phyloP scores from a whole-genome alignment of 2,113 vertebrate genomes.

The Poecile atricapillus region DNA sequence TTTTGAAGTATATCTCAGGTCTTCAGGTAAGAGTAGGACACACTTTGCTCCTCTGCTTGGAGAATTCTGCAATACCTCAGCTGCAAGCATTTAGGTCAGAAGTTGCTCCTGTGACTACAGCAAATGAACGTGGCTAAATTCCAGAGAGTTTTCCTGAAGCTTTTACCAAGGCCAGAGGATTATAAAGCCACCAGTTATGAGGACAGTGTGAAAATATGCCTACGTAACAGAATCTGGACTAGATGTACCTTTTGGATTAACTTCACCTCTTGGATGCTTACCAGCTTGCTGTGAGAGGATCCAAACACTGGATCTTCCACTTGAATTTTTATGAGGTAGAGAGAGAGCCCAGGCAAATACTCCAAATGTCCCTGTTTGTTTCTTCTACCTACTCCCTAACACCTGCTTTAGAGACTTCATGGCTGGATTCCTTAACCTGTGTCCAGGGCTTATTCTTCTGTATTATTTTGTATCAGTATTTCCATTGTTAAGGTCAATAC shows the following conservation, averaged over 20 bases:
- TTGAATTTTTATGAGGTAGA: not conserved
- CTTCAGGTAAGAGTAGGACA: not conserved
- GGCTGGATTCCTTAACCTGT: not conserved
- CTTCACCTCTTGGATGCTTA: constrained; percentile 15
- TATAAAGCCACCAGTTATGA: not conserved
- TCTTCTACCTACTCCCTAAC: not conserved
- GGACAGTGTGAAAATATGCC: not conserved
- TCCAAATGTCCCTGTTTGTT: not conserved
- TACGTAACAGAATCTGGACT: not conserved
- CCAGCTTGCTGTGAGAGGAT: not conserved
- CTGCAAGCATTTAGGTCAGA: not conserved
- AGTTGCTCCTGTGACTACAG: not conserved
- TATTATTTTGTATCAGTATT: not conserved
- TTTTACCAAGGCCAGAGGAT: constrained; percentile 7
- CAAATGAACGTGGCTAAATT: not conserved
- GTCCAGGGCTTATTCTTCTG: not conserved
- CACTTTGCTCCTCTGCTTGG: not conserved
- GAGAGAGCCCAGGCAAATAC: not conserved
- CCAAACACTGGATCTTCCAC: not conserved
- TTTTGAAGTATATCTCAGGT: not conserved
- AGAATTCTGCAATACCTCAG: not conserved
- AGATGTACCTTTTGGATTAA: constrained; percentile 11
- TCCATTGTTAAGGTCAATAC: not conserved
- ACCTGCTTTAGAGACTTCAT: not conserved
- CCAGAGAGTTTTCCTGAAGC: constrained; percentile 1